These are phyloP conservation scores for Arctia plantaginis DNA, from an alignment of 2,888 invertebrate species.

Conservation along the genomic window DNA sequence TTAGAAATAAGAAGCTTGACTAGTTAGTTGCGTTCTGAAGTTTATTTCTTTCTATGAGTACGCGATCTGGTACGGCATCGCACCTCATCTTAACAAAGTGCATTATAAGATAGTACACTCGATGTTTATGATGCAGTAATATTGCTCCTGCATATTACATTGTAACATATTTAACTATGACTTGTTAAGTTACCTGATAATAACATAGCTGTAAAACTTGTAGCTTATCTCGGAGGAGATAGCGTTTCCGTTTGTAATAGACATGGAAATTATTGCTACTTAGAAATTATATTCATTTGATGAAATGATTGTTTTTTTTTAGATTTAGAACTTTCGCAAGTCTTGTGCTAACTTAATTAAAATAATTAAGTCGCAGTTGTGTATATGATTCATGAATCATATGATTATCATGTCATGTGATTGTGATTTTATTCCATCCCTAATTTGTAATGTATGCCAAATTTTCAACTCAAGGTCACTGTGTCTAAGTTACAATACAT, in stretches of 20 bases:
- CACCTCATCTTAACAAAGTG: slow-evolving; percentile 34
- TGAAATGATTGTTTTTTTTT: no score
- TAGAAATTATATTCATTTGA: no score
- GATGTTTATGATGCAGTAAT: background rate
- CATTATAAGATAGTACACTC: background rate
- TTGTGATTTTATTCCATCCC: no score
- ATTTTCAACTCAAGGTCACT: background rate
- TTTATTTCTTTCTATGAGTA: slow-evolving; percentile 7
- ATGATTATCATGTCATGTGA: no score
- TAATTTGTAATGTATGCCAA: no score
- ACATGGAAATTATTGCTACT: no score
- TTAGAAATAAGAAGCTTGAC: slow-evolving; percentile 49
- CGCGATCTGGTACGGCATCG: slow-evolving; percentile 27
- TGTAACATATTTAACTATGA: no score
- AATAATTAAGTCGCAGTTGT: no score
- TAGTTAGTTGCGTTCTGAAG: slow-evolving; percentile 45
- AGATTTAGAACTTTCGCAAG: no score
- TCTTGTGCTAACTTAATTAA: no score
- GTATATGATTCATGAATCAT: no score
- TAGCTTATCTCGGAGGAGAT: background rate
- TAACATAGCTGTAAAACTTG: background rate
- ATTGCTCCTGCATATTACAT: background rate
- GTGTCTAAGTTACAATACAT: background rate
- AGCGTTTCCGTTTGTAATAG: background rate
- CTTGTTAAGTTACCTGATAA: background rate